These are phyloP conservation scores for Eilema caniola DNA, from an alignment of 2,888 invertebrate genomes.

Conservation along the genomic window DNA sequence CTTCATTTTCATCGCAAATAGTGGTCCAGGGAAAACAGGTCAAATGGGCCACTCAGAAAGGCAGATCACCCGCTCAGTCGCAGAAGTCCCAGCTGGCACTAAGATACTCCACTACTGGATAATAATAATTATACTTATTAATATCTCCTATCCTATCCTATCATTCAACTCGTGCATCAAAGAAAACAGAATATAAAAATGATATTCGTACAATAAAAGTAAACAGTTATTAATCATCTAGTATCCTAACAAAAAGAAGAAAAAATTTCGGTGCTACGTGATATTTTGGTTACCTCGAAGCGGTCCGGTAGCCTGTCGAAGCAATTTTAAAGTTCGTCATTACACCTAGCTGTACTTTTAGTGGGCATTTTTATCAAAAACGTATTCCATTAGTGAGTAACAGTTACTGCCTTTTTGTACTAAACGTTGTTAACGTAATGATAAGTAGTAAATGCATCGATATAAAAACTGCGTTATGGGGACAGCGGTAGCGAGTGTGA, in stretches of 20 bases:
- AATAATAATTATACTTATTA: neutral
- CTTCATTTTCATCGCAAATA: too few relatives aligned
- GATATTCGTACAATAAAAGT: constrained; percentile 3
- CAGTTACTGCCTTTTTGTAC: constrained; percentile 28
- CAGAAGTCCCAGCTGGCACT: too few relatives aligned
- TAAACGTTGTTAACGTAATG: constrained; percentile 26
- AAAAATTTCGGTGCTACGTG: constrained; percentile 8
- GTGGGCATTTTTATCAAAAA: constrained; percentile 34
- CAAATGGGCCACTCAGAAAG: too few relatives aligned
- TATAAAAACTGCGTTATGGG: neutral
- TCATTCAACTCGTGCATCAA: neutral
- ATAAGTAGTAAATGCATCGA: constrained; percentile 22
- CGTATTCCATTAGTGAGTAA: constrained; percentile 29
- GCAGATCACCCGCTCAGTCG: too few relatives aligned
- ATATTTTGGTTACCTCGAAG: neutral
- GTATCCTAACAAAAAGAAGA: neutral
- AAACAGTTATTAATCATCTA: constrained; percentile 7
- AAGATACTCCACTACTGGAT: too few relatives aligned
- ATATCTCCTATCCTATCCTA: neutral
- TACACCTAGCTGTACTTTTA: constrained; percentile 25
- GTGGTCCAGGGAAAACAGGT: too few relatives aligned
- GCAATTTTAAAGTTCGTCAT: constrained; percentile 29
- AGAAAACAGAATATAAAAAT: neutral
- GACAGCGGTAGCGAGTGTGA: too few relatives aligned
- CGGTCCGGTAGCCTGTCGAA: neutral